Percentiles rank a stretch among this genome's conserved stretches.
These are phyloP conservation scores for Pholis gunnellus DNA, from an alignment of 2,113 vertebrate genomes.

Conservation along the genomic window DNA sequence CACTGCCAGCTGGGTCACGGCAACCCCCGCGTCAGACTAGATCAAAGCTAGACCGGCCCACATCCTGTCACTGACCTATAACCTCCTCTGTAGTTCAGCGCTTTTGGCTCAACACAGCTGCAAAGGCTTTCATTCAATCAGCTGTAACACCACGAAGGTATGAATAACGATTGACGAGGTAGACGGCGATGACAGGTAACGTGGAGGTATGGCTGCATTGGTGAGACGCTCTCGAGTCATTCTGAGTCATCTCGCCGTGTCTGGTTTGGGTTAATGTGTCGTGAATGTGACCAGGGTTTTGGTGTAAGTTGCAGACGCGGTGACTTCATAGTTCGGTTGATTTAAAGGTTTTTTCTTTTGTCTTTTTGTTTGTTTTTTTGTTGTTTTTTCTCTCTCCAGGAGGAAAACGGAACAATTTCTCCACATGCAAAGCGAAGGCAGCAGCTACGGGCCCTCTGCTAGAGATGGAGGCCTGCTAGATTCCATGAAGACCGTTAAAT, in stretches of 20 bases:
- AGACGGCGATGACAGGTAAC: constrained; percentile 26
- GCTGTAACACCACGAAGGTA: constrained; percentile 12
- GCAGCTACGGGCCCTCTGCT: constrained; percentile 94
- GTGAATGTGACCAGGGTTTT: constrained; percentile 36
- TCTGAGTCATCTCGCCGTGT: constrained; percentile 45
- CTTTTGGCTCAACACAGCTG: constrained; percentile 30
- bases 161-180: constrained; percentile 38
- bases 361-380: not conserved
- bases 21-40: constrained; percentile 63
- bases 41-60: constrained; percentile 79
- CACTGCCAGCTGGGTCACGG: constrained; percentile 76
- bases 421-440: constrained; percentile 97
- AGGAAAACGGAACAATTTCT: constrained; percentile 95
- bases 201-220: constrained; percentile 34
- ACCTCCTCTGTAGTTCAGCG: constrained; percentile 62
- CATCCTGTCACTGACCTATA: constrained; percentile 76
- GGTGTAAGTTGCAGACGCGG: constrained; percentile 5
- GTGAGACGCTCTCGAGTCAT: constrained; percentile 53
- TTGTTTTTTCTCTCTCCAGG: constrained; percentile 76
- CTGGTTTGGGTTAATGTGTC: constrained; percentile 42
- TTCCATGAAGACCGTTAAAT: constrained; percentile 80
- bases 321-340: constrained; percentile 2
- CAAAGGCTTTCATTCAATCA: constrained; percentile 55
- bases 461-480: constrained; percentile 99
- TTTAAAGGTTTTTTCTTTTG: constrained; percentile 1